Conservation (phyloP, 2,113 vertebrate genomes). For the Prionailurus viverrinus region DNA sequence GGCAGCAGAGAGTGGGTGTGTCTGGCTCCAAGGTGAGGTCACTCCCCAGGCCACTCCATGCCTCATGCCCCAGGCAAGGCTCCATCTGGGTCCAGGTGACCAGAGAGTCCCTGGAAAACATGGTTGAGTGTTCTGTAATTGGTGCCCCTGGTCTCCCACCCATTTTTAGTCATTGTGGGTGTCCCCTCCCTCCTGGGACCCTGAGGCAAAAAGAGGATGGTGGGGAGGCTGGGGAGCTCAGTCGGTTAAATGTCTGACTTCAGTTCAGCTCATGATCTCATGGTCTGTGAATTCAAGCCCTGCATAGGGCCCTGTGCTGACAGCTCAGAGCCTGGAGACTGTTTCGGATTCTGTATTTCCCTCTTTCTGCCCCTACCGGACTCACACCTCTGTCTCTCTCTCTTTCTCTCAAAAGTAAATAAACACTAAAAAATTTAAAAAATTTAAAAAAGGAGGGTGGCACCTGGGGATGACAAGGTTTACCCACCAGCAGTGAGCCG, state of each 20-base stretch:
- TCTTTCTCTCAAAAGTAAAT: too few species aligned
- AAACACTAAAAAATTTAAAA: too few species aligned
- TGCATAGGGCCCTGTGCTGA: neutral
- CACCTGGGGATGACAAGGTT: neutral
- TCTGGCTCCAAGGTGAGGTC: neutral
- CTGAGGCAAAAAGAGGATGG: neutral
- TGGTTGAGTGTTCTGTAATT: neutral
- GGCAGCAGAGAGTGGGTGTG: neutral
- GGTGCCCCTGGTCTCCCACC: too few species aligned
- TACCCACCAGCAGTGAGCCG: neutral
- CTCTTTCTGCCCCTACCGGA: too few species aligned
- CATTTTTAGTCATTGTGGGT: neutral
- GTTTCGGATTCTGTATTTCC: too few species aligned
- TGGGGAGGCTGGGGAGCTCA: too few species aligned
- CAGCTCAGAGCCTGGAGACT: neutral
- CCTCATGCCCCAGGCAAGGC: neutral
- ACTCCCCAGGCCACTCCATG: accelerated
- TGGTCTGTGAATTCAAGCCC: neutral
- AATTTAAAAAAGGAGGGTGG: too few species aligned
- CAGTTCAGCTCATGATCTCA: neutral
- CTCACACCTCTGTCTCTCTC: too few species aligned
- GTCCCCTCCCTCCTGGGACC: neutral
- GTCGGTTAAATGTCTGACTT: neutral
- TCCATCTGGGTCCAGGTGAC: neutral
- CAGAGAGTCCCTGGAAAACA: neutral